Conservation (phyloP, 35 echinoderm and acorn worm genomes). For the Apostichopus californicus region DNA sequence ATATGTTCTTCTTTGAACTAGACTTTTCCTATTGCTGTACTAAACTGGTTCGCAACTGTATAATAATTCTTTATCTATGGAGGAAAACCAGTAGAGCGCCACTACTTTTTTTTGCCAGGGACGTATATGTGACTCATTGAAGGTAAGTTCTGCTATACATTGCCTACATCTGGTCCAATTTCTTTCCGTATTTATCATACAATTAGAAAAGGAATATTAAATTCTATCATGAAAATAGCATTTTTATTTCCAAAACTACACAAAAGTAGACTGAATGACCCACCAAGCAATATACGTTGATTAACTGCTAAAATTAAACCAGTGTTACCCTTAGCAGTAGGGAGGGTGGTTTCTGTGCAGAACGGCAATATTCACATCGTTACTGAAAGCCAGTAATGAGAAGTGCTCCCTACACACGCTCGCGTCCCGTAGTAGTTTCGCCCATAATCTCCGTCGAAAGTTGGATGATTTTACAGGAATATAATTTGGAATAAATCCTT, state of each 20-base stretch:
- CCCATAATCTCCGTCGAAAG: conserved; percentile 15
- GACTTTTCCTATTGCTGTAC: too few species aligned
- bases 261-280: not conserved
- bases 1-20: too few species aligned
- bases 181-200: not conserved
- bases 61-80: not conserved
- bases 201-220: not conserved
- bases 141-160: not conserved
- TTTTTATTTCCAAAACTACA: not conserved
- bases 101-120: not conserved
- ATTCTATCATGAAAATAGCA: not conserved
- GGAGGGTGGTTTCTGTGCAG: not conserved
- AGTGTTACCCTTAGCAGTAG: not conserved
- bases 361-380: not conserved
- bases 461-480: conserved; percentile 50
- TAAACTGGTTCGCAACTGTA: too few species aligned
- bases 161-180: not conserved
- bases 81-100: not conserved
- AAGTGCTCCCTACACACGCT: conserved; percentile 27
- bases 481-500: conserved; percentile 41
- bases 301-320: not conserved
- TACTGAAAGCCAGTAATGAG: not conserved
- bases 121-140: not conserved
- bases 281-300: not conserved
- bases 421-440: conserved; percentile 40